Conservation (phyloP, 2,113 vertebrate species). For the Xiphophorus maculatus region DNA sequence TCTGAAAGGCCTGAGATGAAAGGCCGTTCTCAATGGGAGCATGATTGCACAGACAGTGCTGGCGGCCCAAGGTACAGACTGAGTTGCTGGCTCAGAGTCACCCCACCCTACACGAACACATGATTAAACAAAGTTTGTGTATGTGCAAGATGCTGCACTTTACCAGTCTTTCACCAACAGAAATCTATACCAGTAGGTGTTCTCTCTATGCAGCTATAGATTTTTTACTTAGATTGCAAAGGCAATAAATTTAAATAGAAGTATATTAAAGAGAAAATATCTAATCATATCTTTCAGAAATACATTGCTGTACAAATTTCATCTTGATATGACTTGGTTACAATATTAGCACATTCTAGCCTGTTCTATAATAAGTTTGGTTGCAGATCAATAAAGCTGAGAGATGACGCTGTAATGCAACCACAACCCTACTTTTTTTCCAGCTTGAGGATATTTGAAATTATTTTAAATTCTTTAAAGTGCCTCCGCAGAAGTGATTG, state of each 20-base stretch:
- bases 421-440: slow-evolving; percentile 32
- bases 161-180: slow-evolving; percentile 3
- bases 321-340: slow-evolving; percentile 25
- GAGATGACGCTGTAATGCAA: slow-evolving; percentile 38
- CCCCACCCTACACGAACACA: slow-evolving; percentile 32
- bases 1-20: slow-evolving; percentile 75
- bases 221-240: slow-evolving; percentile 6
- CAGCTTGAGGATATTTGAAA: slow-evolving; percentile 14
- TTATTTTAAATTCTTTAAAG: slow-evolving; percentile 13
- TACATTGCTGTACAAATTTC: slow-evolving; percentile 9
- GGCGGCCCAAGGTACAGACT: slow-evolving; percentile 58
- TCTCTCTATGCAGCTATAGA: neutral
- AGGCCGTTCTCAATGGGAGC: slow-evolving; percentile 64
- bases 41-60: slow-evolving; percentile 69
- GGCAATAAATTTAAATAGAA: neutral
- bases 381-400: slow-evolving; percentile 52
- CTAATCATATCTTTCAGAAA: slow-evolving; percentile 16
- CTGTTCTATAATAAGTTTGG: slow-evolving; percentile 44
- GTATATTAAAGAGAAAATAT: slow-evolving; percentile 8
- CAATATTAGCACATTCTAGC: slow-evolving; percentile 29
- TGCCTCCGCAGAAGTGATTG: slow-evolving; percentile 13
- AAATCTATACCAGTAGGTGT: neutral
- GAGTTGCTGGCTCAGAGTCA: slow-evolving; percentile 50
- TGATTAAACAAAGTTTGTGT: slow-evolving; percentile 29
- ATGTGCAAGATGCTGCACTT: slow-evolving; percentile 17